Percentiles rank a stretch among this genome's conserved stretches.
Evolutionary conservation across 2,888 invertebrate species (phyloP).

Genomic region (Malthinus seriepunctatus): DNA sequence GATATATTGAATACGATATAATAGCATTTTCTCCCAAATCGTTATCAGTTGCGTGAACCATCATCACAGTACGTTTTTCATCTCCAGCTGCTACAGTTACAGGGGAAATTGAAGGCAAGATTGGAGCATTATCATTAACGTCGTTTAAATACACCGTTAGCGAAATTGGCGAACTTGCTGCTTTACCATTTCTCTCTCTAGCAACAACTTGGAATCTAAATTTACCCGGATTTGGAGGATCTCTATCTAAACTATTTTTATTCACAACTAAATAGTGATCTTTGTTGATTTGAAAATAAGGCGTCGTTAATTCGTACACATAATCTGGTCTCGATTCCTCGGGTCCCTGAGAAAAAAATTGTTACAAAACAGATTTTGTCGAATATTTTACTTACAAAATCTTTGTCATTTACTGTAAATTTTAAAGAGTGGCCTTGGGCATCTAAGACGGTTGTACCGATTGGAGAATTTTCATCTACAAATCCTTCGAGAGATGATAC

Average conservation of each 20-base stretch:
- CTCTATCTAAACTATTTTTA: constrained; percentile 82
- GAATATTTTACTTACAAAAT: constrained; percentile 72
- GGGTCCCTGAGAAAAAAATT: constrained; percentile 63
- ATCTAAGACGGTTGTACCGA: constrained; percentile 81
- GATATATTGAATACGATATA: constrained; percentile 82
- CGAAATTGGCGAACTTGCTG: constrained; percentile 82
- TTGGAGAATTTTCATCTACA: constrained; percentile 83
- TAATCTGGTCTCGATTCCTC: constrained; percentile 80
- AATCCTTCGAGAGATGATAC: constrained; percentile 74
- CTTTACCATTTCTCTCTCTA: constrained; percentile 74
- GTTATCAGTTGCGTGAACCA: constrained; percentile 77
- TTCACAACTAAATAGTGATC: constrained; percentile 77
- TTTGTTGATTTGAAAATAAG: constrained; percentile 77
- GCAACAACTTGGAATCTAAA: constrained; percentile 89
- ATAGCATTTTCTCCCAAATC: constrained; percentile 85
- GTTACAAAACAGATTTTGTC: background rate
- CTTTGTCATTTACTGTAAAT: constrained; percentile 80
- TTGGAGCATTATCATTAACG: constrained; percentile 86
- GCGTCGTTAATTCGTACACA: constrained; percentile 82
- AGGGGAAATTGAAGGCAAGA: constrained; percentile 78
- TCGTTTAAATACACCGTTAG: constrained; percentile 77
- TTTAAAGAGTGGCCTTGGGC: constrained; percentile 66
- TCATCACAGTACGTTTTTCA: constrained; percentile 45
- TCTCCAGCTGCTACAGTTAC: constrained; percentile 76
- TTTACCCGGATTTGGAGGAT: constrained; percentile 82